phyloP scores from a whole-genome alignment of 2,888 invertebrate species.

The Diadegma fenestrale region DNA sequence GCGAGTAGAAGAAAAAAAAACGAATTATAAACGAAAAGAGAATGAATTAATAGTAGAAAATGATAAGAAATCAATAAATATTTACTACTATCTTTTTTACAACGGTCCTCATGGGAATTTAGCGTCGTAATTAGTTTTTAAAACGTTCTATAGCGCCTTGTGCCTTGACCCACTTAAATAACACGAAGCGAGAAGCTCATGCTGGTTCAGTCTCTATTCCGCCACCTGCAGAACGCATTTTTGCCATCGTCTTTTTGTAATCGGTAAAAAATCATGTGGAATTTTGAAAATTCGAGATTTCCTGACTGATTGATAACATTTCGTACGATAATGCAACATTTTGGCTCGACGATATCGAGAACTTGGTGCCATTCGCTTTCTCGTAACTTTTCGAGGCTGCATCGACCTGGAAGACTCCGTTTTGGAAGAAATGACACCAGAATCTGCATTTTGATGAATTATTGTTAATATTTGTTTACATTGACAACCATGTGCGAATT shows the following conservation, averaged over 20 bases:
- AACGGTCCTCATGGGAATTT: conserved; percentile 58
- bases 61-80: conserved; percentile 46
- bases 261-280: too few relatives aligned
- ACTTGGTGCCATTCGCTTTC: neutral
- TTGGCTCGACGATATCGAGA: neutral
- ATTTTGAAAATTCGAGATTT: too few relatives aligned
- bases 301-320: neutral
- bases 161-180: conserved; percentile 74
- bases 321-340: neutral
- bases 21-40: conserved; percentile 1
- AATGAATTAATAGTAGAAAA: conserved; percentile 32
- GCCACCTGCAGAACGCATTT: too few relatives aligned
- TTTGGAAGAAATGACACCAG: too few relatives aligned
- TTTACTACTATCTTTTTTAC: conserved; percentile 67
- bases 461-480: neutral
- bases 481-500: neutral
- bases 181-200: conserved; percentile 19
- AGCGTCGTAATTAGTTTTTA: conserved; percentile 66
- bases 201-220: too few relatives aligned
- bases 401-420: too few relatives aligned
- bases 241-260: too few relatives aligned
- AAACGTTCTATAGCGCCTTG: conserved; percentile 73
- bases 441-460: neutral
- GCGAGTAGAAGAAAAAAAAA: conserved; percentile 2
- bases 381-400: too few relatives aligned